These are phyloP conservation scores for Pyrgus malvae DNA, from an alignment of 2,888 invertebrate genomes.

Conservation along the genomic window DNA sequence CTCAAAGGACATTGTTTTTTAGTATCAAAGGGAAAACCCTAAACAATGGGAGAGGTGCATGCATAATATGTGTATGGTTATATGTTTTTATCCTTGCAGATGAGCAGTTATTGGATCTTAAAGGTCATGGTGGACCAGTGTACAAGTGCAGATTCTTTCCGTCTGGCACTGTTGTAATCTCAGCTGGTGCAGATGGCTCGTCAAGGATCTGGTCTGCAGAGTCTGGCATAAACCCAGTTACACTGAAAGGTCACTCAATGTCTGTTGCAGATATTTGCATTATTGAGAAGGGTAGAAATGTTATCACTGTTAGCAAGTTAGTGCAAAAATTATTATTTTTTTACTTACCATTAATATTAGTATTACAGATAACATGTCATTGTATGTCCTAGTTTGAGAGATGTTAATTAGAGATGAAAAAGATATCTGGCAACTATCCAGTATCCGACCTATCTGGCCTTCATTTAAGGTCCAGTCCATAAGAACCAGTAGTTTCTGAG, in stretches of 20 bases:
- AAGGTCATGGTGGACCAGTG: slow-evolving; percentile 86
- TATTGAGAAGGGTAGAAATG: slow-evolving; percentile 85
- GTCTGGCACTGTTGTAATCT: slow-evolving; percentile 85
- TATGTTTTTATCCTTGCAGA: slow-evolving; percentile 45
- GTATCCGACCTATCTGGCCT: too few relatives aligned
- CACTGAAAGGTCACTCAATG: slow-evolving; percentile 84
- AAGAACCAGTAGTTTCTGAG: too few relatives aligned
- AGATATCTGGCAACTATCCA: too few relatives aligned
- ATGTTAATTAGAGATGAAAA: too few relatives aligned
- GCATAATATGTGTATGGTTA: too few relatives aligned
- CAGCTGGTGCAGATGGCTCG: slow-evolving; percentile 86
- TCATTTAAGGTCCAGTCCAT: too few relatives aligned
- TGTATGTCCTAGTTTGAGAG: too few relatives aligned
- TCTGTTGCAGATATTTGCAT: slow-evolving; percentile 83
- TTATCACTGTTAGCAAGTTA: slow-evolving; percentile 85
- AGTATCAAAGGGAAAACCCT: too few relatives aligned
- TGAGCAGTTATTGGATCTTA: slow-evolving; percentile 70
- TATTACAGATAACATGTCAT: too few relatives aligned
- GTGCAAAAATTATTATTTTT: slow-evolving; percentile 4
- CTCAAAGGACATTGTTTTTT: too few relatives aligned
- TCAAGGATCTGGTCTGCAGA: slow-evolving; percentile 87
- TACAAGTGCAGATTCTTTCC: slow-evolving; percentile 87
- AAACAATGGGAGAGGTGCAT: too few relatives aligned
- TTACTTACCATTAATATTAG: too few relatives aligned
- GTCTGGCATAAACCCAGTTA: slow-evolving; percentile 85